These are phyloP conservation scores for Labeo calbasu DNA, from an alignment of 2,797 vertebrate genomes.

Conservation along the genomic window DNA sequence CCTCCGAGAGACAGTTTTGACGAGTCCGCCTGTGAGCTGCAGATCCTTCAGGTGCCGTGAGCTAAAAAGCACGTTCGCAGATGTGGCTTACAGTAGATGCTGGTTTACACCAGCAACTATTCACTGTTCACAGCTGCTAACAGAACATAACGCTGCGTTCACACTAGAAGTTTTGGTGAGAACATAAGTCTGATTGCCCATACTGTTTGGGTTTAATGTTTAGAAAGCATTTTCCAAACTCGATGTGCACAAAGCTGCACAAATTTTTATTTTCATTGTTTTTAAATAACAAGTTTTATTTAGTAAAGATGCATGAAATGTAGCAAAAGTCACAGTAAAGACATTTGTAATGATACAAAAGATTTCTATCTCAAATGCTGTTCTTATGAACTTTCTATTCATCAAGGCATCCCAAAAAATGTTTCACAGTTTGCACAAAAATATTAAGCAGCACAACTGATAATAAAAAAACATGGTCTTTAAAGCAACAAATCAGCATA, in stretches of 20 bases:
- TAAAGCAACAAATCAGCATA: not conserved
- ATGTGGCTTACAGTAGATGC: not conserved
- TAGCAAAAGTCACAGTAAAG: not conserved
- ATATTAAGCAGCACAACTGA: not conserved
- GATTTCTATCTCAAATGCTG: not conserved
- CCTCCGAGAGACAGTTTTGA: constrained; percentile 4
- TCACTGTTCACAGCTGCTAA: not conserved
- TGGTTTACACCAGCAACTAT: not conserved
- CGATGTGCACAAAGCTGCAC: not conserved
- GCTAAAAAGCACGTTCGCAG: not conserved
- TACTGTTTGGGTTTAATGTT: not conserved
- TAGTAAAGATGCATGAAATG: not conserved
- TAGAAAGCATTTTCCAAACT: not conserved
- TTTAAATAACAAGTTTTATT: not conserved
- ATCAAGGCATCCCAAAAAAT: not conserved
- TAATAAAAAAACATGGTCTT: not conserved
- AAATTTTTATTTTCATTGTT: not conserved
- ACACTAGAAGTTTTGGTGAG: not conserved
- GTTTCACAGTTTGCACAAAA: too few relatives aligned
- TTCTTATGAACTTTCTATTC: not conserved
- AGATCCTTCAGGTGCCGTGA: not conserved
- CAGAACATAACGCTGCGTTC: not conserved
- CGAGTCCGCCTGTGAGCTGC: not conserved
- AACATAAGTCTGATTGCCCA: not conserved
- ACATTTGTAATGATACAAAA: not conserved